Evolutionary conservation across 2,797 vertebrate species (phyloP).

Genomic region (Crocodylus rhombifer): DNA sequence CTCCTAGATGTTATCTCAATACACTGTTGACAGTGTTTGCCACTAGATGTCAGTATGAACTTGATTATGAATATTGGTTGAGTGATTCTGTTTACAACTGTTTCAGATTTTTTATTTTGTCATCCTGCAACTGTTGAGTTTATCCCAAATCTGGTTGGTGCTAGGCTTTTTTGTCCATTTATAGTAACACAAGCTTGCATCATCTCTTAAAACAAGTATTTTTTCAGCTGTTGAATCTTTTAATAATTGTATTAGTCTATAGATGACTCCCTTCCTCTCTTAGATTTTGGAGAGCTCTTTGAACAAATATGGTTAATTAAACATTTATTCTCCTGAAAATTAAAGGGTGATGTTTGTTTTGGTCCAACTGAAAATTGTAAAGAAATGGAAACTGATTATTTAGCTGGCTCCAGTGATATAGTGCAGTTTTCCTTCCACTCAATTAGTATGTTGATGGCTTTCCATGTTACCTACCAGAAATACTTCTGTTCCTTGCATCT

Average conservation of each 20-base stretch:
- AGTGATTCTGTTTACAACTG: background rate
- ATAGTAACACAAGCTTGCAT: background rate
- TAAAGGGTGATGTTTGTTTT: background rate
- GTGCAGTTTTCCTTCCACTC: background rate
- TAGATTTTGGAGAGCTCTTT: background rate
- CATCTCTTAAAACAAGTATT: background rate
- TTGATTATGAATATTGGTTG: background rate
- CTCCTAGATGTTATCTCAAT: background rate
- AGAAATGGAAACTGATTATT: background rate
- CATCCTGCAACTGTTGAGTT: background rate
- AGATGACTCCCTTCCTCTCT: background rate
- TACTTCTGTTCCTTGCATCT: background rate
- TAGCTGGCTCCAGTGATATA: background rate
- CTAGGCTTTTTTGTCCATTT: background rate
- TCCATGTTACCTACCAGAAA: background rate
- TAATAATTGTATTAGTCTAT: background rate
- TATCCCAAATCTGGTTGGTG: background rate
- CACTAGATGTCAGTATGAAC: conserved; percentile 75
- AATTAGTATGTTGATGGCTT: background rate
- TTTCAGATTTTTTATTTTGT: too few species aligned
- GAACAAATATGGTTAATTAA: background rate
- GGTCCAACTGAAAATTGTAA: background rate
- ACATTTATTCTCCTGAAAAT: background rate
- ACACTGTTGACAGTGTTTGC: background rate
- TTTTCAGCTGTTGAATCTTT: background rate